A percentile compares a stretch with the other conserved stretches of the same genome.
These are phyloP conservation scores for Tichodroma muraria DNA, from an alignment of 2,113 vertebrate species.

Conservation along the genomic window DNA sequence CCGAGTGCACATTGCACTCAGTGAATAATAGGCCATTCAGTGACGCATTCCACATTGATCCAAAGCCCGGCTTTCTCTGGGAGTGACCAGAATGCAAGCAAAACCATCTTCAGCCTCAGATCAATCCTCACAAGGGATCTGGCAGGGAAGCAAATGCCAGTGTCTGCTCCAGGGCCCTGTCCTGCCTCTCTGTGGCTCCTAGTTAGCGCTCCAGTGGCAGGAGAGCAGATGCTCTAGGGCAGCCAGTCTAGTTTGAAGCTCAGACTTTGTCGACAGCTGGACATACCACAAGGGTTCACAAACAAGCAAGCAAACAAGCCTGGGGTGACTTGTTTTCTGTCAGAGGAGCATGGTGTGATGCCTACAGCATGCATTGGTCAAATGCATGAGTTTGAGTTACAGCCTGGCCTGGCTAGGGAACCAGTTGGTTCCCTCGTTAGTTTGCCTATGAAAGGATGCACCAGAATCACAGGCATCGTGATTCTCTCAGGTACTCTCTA, in stretches of 20 bases:
- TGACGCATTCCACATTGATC: slow-evolving; percentile 48
- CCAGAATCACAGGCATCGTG: neutral
- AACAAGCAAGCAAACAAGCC: slow-evolving; percentile 22
- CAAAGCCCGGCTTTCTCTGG: slow-evolving; percentile 20
- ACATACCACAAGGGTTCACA: neutral
- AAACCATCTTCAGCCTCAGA: slow-evolving; percentile 36
- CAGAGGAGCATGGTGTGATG: neutral
- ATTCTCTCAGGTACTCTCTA: neutral
- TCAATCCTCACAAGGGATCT: slow-evolving; percentile 31
- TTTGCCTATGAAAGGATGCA: neutral
- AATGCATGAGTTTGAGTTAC: neutral
- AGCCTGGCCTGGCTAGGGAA: neutral
- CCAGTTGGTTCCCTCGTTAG: neutral
- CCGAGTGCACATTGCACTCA: neutral
- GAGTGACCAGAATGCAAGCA: slow-evolving; percentile 52
- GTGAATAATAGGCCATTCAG: slow-evolving; percentile 46
- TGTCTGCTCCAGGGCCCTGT: neutral
- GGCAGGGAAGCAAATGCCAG: neutral
- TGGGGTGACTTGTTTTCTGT: neutral
- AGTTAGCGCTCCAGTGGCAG: neutral
- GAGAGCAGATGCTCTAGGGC: neutral
- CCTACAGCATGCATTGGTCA: neutral
- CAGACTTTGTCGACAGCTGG: neutral
- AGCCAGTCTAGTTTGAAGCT: neutral
- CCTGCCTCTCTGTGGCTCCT: neutral